Conservation (phyloP, 2,797 vertebrate genomes). For the Pipistrellus pipistrellus region DNA sequence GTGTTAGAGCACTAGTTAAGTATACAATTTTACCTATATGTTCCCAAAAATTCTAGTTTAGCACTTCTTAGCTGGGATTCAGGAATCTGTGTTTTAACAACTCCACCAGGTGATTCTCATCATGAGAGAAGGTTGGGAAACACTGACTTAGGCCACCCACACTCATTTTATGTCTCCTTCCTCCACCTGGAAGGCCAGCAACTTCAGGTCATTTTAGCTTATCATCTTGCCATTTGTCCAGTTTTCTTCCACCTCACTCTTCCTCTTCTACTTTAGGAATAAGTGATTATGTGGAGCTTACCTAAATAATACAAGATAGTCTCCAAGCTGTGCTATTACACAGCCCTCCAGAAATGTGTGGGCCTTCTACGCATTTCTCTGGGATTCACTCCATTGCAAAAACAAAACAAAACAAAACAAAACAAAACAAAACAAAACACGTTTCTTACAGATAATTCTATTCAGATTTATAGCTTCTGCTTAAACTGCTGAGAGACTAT, state of each 20-base stretch:
- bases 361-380: not conserved
- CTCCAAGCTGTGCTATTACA: not conserved
- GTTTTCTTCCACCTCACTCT: not conserved
- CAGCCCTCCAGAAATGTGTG: not conserved
- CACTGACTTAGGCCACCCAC: rapidly evolving
- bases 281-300: not conserved
- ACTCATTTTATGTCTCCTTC: not conserved
- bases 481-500: not conserved
- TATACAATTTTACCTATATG: too few relatives aligned
- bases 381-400: not conserved
- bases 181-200: not conserved
- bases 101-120: too few relatives aligned
- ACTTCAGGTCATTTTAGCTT: not conserved
- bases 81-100: too few relatives aligned
- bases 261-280: not conserved
- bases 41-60: too few relatives aligned
- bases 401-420: too few relatives aligned
- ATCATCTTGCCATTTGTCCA: not conserved
- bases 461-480: not conserved
- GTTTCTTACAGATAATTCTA: not conserved
- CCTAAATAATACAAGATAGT: not conserved
- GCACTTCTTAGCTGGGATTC: too few relatives aligned
- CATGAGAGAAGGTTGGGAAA: too few relatives aligned
- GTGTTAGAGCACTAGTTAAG: too few relatives aligned
- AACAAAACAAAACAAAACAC: too few relatives aligned